Conservation (phyloP, 1,140 invertebrate species). For the Phthorimaea operculella region DNA sequence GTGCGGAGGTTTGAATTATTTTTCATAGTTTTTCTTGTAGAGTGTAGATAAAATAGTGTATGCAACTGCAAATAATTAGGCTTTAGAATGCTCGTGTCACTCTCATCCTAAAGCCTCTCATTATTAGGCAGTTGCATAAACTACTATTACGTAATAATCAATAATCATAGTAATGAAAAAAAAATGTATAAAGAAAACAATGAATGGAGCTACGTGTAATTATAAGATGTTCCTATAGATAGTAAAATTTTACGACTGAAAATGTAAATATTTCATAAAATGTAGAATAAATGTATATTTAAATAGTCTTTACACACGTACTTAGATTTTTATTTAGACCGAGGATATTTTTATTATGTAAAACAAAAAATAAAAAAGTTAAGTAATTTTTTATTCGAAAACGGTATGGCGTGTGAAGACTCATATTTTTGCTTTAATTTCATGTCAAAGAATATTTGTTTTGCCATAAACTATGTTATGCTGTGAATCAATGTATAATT, state of each 20-base stretch:
- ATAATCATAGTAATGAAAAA: too few relatives aligned
- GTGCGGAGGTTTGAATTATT: too few relatives aligned
- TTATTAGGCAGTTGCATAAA: too few relatives aligned
- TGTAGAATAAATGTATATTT: neutral
- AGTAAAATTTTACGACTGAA: constrained; percentile 33
- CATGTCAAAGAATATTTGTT: constrained; percentile 3
- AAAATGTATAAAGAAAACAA: too few relatives aligned
- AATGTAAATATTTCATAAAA: constrained; percentile 35
- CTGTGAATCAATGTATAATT: too few relatives aligned
- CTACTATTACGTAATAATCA: too few relatives aligned
- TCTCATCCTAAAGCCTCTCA: too few relatives aligned
- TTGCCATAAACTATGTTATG: neutral
- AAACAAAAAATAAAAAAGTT: neutral
- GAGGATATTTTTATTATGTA: neutral
- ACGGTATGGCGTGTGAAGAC: neutral
- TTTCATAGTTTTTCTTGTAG: too few relatives aligned
- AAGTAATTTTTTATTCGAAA: neutral
- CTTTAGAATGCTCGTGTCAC: too few relatives aligned
- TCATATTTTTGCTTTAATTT: neutral
- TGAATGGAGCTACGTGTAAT: constrained; percentile 21
- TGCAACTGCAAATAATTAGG: too few relatives aligned
- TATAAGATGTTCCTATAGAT: constrained; percentile 44
- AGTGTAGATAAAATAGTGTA: too few relatives aligned
- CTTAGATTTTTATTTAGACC: too few relatives aligned
- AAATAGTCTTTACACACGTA: neutral